Base-by-base conservation (phyloP, 1,140 invertebrate genomes). In the Eupeodes corollae region DNA sequence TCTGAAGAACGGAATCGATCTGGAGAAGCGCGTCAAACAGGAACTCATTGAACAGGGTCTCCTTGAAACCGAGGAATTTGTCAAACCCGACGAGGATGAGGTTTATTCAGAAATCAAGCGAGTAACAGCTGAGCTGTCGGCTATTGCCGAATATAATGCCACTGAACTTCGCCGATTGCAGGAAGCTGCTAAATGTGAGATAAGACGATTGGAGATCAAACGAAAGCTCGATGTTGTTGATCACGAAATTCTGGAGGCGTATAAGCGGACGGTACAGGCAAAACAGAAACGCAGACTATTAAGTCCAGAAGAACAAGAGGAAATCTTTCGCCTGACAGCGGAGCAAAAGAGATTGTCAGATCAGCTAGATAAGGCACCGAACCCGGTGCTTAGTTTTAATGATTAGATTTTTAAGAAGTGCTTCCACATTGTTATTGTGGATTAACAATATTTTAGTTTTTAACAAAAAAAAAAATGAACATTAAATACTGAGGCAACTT, bases 11-110 rank as follows among this genome's bases (percentile, higher is more conserved):
- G 61, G 63, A 32, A 61, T 68, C 9, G 61, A 81, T 60, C 71
- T 86, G 52, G 91, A 96, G 60, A 79, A 86, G 64, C 76, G 87
- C 51, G 77, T 96, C 42, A 79, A 86, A 51, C 86, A 84, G 56
- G 90, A 93, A 61, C 69, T 95, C 1, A 81, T 93, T 44, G 88
- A 91, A 50, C 86, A 89, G 69, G 91, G 90, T 47, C 80, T 89
- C 49, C 67, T 90, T 15, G 83, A 86, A 56, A 71, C 78, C 15
- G 81, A 82, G 51, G 78, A 83, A 57, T 70, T 77, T 1, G 76
- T 77, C 15, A 80, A 71, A 37, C 56, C 64, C 14, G 54, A 68
- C 5, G 82, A 86, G 53, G 90, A 94, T 69, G 88, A 93, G 65
- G 87, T 94, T 57, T 65, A 91, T 46, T 65, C 75, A 9, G 90